Evolutionary conservation across 1,140 invertebrate species (phyloP), one percentile per base, ranked within the genome.

Genomic region (Oppia nitens): DNA sequence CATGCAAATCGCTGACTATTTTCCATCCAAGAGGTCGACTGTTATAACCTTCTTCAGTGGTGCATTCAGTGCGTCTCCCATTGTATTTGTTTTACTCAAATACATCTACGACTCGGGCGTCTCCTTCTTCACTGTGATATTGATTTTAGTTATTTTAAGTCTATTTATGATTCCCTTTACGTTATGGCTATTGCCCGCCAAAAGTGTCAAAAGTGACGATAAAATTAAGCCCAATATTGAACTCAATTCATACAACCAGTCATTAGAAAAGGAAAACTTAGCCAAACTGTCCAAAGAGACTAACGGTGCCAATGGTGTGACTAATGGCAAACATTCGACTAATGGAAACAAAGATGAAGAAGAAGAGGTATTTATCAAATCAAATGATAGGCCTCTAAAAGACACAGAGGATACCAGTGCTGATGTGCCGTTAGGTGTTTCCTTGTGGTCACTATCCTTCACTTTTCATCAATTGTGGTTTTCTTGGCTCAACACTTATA

Each of bases 1-100:
- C 50, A 65, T 65, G 62, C 61, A 64, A 58, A 62, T 66, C 12
- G 65, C 65, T 2, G 62, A 65, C 53, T 52, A 63, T 49, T 65
- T 64, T 47, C 65, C 65, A 0, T 51, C 60, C 20, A 29, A 60
- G 3, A 48, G 65, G 40, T 65, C 64, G 3, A 66, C 64, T 3
- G 50, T 66, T 26, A 66, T 66, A 25, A 61, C 65, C 14, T 25
- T 66, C 9, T 66, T 64, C 49, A 62, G 59, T 27, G 65, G 65
- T 23, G 65, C 64, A 11, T 66, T 65, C 48, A 59, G 55, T 21
- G 64, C 65, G 0, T 66, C 65, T 3, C 62, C 65, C 14, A 53
- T 62, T 17, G 53, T 64, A 0, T 66, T 66, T 57, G 64, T 65
- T 6, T 54, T 66, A 12, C 48, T 63, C 4, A 65, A 66, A 60